Evolutionary conservation across 2,888 invertebrate genomes (phyloP).

Genomic region (Tetragnatha montana): DNA sequence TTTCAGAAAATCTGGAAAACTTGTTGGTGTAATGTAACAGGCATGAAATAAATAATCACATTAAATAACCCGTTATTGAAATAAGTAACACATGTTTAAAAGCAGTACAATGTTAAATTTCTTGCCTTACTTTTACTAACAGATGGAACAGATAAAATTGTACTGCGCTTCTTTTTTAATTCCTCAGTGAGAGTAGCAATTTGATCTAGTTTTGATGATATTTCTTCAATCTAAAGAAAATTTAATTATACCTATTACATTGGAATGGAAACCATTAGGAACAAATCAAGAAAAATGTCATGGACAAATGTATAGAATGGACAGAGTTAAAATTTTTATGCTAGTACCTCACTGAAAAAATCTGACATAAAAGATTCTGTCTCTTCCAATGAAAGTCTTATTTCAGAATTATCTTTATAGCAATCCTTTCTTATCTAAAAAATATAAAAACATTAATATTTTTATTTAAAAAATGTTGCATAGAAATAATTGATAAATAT

Average conservation of each 20-base stretch:
- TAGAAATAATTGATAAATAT: background rate
- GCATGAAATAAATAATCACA: too few relatives aligned
- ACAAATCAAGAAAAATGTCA: background rate
- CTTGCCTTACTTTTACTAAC: conserved; percentile 51
- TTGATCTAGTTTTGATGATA: conserved; percentile 55
- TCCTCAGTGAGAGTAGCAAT: conserved; percentile 55
- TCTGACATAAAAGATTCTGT: conserved; percentile 98
- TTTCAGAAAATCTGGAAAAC: too few relatives aligned
- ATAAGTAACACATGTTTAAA: too few relatives aligned
- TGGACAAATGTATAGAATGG: background rate
- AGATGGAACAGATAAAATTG: conserved; percentile 61
- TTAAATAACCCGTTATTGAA: too few relatives aligned
- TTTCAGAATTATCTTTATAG: conserved; percentile 96
- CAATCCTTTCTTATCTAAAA: conserved; percentile 95
- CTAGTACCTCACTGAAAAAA: conserved; percentile 96
- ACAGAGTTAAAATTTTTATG: background rate
- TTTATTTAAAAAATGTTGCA: background rate
- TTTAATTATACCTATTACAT: background rate
- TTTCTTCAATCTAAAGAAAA: conserved; percentile 51
- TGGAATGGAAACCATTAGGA: background rate
- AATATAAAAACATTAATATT: background rate
- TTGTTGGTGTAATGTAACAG: too few relatives aligned
- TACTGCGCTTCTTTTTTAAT: conserved; percentile 61
- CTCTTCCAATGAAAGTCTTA: conserved; percentile 92
- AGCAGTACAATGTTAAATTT: too few relatives aligned